These are phyloP conservation scores for Drosophila ficusphila DNA, from an alignment of 1,140 invertebrate genomes.

Conservation along the genomic window DNA sequence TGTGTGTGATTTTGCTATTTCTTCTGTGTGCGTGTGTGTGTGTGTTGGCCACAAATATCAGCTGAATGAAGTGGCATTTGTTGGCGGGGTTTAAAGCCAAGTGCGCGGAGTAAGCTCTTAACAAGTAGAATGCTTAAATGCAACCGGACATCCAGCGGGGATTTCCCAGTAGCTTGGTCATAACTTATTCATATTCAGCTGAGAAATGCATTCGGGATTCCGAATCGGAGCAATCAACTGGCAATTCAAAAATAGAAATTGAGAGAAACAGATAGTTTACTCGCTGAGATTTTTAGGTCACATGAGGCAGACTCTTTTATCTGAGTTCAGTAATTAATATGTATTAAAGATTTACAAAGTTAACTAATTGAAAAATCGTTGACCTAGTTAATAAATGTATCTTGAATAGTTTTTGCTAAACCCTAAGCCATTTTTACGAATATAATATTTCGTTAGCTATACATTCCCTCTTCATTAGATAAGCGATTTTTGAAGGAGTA, in stretches of 20 bases:
- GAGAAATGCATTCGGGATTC: neutral
- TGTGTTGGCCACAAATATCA: conserved; percentile 73
- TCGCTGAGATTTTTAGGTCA: neutral
- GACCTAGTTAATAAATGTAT: too few relatives aligned
- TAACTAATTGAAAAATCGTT: too few relatives aligned
- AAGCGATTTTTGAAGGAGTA: conserved; percentile 24
- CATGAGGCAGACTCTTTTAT: neutral
- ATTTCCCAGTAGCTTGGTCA: neutral
- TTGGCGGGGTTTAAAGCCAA: conserved; percentile 74
- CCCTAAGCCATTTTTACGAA: too few relatives aligned
- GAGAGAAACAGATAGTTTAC: neutral
- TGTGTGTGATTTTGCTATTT: conserved; percentile 75
- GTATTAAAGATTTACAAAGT: too few relatives aligned
- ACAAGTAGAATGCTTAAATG: conserved; percentile 77
- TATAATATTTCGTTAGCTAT: too few relatives aligned
- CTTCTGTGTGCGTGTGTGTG: conserved; percentile 26
- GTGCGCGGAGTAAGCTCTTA: conserved; percentile 75
- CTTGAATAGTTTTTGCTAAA: too few relatives aligned
- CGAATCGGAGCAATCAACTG: neutral
- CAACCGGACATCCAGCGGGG: conserved; percentile 40
- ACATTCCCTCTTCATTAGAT: neutral
- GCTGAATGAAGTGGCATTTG: conserved; percentile 79
- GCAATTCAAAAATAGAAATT: neutral
- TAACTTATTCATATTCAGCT: conserved; percentile 18
- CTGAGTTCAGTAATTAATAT: too few relatives aligned